Evolutionary conservation across 2,113 vertebrate genomes (phyloP).

Genomic region (Apodemus sylvaticus): DNA sequence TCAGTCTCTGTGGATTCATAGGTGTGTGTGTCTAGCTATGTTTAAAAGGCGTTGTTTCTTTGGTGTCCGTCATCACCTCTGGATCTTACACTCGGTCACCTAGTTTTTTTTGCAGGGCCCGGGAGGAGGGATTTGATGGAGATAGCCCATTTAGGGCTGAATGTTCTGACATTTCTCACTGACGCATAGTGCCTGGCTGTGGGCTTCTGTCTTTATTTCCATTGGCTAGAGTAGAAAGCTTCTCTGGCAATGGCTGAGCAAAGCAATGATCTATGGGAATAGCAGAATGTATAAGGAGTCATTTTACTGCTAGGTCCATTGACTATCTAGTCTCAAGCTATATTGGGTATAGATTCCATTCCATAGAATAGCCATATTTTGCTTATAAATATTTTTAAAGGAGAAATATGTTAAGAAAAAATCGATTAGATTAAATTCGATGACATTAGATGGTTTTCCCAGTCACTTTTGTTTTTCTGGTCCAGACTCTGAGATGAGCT

Average conservation of each 20-base stretch:
- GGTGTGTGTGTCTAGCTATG: background rate
- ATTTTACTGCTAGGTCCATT: background rate
- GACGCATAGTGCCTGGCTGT: background rate
- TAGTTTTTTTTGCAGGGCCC: background rate
- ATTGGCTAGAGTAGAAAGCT: background rate
- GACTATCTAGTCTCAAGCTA: background rate
- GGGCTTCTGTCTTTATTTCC: background rate
- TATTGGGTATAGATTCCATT: background rate
- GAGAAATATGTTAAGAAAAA: background rate
- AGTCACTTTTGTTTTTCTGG: conserved; percentile 55
- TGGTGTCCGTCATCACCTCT: background rate
- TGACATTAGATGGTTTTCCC: conserved; percentile 46
- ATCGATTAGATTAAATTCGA: conserved; percentile 46
- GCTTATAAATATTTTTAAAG: background rate
- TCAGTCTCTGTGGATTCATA: background rate
- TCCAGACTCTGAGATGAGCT: conserved; percentile 62
- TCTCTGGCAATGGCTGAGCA: background rate
- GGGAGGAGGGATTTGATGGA: background rate
- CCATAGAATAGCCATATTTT: background rate
- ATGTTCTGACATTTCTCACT: background rate
- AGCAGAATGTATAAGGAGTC: background rate
- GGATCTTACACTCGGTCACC: too few relatives aligned
- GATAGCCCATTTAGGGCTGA: background rate
- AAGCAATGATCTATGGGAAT: background rate
- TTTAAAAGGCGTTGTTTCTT: background rate